phyloP scores from a whole-genome alignment of 1,140 invertebrate genomes.

The Drosophila mayri region DNA sequence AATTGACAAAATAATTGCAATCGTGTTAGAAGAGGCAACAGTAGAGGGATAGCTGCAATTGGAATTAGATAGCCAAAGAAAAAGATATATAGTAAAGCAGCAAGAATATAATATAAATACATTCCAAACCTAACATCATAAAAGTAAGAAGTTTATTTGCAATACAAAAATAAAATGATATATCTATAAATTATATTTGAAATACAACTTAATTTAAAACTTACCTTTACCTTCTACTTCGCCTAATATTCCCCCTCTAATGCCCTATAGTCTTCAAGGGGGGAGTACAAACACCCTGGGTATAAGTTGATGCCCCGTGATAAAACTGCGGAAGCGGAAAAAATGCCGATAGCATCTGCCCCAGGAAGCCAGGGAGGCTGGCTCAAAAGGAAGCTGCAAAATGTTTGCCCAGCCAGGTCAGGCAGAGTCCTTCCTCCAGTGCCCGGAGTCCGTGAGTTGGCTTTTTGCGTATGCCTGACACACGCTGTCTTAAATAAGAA shows the following conservation, averaged over 20 bases:
- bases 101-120: not conserved
- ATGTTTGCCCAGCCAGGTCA: constrained; percentile 35
- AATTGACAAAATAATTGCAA: constrained; percentile 40
- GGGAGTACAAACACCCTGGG: not conserved
- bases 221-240: not conserved
- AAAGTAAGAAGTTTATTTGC: not conserved
- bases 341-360: constrained; percentile 76
- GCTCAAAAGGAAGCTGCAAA: constrained; percentile 43
- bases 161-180: not conserved
- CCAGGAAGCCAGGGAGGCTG: constrained; percentile 2
- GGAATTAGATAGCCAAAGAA: not conserved
- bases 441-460: constrained; percentile 24
- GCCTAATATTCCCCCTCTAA: not conserved
- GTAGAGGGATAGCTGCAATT: not conserved
- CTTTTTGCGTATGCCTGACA: constrained; percentile 67
- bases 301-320: constrained; percentile 67
- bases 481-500: constrained; percentile 64
- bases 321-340: constrained; percentile 79
- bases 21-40: not conserved
- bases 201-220: not conserved
- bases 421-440: constrained; percentile 11
- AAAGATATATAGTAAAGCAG: not conserved
- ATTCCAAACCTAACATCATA: not conserved
- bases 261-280: not conserved
- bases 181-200: not conserved